These are phyloP conservation scores for Pygoscelis adeliae DNA, from an alignment of 2,113 vertebrate species.

Conservation along the genomic window DNA sequence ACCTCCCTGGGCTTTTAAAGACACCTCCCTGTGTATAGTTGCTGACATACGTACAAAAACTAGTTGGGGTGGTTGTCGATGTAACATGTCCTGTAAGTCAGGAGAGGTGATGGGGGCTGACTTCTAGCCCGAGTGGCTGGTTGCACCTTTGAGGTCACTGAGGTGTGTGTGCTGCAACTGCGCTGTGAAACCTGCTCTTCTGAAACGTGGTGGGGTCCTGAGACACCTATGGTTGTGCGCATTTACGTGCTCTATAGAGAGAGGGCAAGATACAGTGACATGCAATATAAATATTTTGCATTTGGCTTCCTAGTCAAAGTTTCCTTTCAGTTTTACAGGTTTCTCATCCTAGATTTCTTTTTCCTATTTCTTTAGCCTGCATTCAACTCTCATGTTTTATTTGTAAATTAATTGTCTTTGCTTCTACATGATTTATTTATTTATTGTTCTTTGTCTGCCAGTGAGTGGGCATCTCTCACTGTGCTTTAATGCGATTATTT, in stretches of 20 bases:
- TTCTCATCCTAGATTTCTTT: not conserved
- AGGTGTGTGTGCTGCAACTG: not conserved
- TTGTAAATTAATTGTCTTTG: not conserved
- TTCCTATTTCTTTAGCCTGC: not conserved
- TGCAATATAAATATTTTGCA: rapidly evolving
- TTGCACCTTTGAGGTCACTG: not conserved
- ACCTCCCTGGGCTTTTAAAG: not conserved
- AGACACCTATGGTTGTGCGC: rapidly evolving
- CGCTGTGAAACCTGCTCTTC: not conserved
- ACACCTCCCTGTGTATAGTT: not conserved
- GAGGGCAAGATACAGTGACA: not conserved
- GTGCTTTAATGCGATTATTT: not conserved
- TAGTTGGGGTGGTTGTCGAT: rapidly evolving
- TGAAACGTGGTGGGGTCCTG: rapidly evolving
- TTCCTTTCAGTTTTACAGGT: not conserved
- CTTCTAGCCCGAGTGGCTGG: not conserved
- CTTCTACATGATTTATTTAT: not conserved
- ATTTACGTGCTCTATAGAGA: rapidly evolving
- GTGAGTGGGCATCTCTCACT: not conserved
- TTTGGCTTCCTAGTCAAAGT: not conserved
- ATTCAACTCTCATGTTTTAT: not conserved
- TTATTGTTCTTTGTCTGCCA: conserved; percentile 17
- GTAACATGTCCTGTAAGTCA: not conserved
- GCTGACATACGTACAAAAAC: rapidly evolving
- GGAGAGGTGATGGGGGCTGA: not conserved